Percentiles rank a stretch among this genome's conserved stretches.
phyloP scores from a whole-genome alignment of 2,113 vertebrate species.

The Puntigrus tetrazona region DNA sequence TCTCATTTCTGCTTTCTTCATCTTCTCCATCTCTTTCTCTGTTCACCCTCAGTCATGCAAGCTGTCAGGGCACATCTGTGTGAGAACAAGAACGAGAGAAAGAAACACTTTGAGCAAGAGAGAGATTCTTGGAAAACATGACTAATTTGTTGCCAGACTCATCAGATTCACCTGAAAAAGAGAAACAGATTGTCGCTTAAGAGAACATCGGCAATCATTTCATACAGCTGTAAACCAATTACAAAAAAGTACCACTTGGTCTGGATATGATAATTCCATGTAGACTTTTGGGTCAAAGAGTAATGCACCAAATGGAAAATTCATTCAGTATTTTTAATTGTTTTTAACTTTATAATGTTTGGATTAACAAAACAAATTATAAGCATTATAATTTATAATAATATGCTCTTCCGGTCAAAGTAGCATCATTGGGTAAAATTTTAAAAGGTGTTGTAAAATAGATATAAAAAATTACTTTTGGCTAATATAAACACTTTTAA shows the following conservation, averaged over 20 bases:
- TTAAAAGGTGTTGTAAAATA: neutral
- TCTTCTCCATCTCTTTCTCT: slow-evolving; percentile 26
- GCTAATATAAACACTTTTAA: neutral
- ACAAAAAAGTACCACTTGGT: neutral
- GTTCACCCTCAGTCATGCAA: slow-evolving; percentile 30
- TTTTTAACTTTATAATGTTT: neutral
- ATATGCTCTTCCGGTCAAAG: neutral
- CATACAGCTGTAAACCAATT: neutral
- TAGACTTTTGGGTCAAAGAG: neutral
- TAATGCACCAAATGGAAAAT: neutral
- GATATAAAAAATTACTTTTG: neutral
- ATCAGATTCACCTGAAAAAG: neutral
- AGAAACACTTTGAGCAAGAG: neutral
- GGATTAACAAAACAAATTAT: neutral
- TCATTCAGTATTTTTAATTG: neutral
- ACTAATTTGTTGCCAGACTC: slow-evolving; percentile 19
- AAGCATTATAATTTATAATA: neutral
- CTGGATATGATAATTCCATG: neutral
- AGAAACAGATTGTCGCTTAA: neutral
- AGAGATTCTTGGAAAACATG: neutral
- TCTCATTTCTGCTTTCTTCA: slow-evolving; percentile 16
- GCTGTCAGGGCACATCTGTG: slow-evolving; percentile 25
- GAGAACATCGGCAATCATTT: neutral
- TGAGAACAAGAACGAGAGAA: neutral
- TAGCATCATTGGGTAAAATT: neutral